These are phyloP conservation scores for Choristoneura fumiferana DNA, from an alignment of 1,140 invertebrate genomes.

Conservation along the genomic window DNA sequence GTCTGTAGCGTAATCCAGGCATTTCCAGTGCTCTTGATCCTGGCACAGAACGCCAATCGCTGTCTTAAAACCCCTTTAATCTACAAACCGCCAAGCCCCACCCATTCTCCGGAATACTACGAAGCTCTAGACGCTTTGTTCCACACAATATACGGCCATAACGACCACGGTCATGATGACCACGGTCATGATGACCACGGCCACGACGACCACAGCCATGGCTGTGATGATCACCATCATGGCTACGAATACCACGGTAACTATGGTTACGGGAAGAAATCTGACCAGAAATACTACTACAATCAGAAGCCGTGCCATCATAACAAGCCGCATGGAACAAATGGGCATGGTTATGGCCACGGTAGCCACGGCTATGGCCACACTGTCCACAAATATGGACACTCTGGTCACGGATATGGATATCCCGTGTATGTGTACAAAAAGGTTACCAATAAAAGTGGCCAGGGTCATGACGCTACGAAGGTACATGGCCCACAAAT, in stretches of 20 bases:
- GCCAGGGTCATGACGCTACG: conserved; percentile 26
- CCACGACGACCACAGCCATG: conserved; percentile 19
- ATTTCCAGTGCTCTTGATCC: conserved; percentile 59
- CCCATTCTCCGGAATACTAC: conserved; percentile 60
- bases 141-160: conserved; percentile 45
- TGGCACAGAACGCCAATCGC: conserved; percentile 60
- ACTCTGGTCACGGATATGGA: not conserved
- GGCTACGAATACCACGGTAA: conserved; percentile 17
- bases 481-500: conserved; percentile 50
- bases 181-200: conserved; percentile 29
- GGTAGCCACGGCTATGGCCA: conserved; percentile 3
- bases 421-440: conserved; percentile 23
- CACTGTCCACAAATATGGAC: not conserved
- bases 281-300: conserved; percentile 6
- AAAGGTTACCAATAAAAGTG: conserved; percentile 24
- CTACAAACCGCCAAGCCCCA: conserved; percentile 61
- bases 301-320: conserved; percentile 38
- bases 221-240: conserved; percentile 18
- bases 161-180: too few relatives aligned
- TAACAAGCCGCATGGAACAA: conserved; percentile 19
- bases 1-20: conserved; percentile 58
- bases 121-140: conserved; percentile 58
- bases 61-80: conserved; percentile 59
- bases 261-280: conserved; percentile 20
- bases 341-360: conserved; percentile 4